phyloP scores from a whole-genome alignment of 2,797 vertebrate genomes.

The Orientallactaga sibirica region DNA sequence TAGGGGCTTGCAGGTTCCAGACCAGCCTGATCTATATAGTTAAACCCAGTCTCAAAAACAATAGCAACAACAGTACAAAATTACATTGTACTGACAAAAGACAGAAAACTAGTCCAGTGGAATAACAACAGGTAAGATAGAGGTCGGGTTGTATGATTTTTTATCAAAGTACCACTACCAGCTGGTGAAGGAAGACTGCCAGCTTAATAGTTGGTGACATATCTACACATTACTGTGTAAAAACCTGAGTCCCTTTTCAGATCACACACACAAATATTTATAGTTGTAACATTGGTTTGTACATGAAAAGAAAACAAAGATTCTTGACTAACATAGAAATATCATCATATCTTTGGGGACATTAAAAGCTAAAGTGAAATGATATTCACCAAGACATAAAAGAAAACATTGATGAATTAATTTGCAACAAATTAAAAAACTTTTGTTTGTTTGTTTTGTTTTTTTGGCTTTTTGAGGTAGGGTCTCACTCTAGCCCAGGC shows the following conservation, averaged over 20 bases:
- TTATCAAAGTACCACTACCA: neutral
- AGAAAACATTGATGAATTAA: neutral
- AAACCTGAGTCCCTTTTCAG: neutral
- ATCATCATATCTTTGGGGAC: neutral
- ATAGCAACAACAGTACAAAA: neutral
- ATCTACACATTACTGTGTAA: neutral
- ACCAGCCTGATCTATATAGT: neutral
- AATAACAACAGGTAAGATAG: neutral
- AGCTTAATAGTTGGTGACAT: neutral
- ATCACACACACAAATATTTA: neutral
- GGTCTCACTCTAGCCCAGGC: no score
- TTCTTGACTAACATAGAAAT: neutral
- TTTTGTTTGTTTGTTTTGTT: neutral
- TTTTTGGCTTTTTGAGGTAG: no score
- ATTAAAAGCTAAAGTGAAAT: neutral
- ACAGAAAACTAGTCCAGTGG: neutral
- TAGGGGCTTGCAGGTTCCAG: neutral
- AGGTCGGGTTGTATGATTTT: neutral
- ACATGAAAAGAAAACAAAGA: neutral
- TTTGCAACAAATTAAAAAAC: conserved; percentile 13
- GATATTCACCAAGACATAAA: neutral
- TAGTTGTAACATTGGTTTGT: neutral
- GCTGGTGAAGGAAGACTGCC: neutral
- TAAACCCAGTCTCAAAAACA: neutral
- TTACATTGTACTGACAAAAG: neutral